A percentile compares a stretch with the other conserved stretches of the same genome.
Conservation (phyloP, 2,888 invertebrate genomes). For the Adineta ricciae region DNA sequence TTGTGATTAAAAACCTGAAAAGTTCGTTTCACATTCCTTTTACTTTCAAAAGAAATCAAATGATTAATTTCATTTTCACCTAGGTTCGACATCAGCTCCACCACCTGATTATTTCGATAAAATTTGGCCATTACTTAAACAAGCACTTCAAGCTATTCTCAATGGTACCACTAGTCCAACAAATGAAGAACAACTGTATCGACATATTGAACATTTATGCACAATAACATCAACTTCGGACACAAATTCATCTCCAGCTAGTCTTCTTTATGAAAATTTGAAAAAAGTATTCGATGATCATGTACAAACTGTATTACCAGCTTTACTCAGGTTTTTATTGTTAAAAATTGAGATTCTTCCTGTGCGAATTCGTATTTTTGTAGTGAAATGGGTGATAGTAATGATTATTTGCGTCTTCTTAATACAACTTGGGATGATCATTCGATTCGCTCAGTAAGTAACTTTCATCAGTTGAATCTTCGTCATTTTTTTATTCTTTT, state of each 20-base stretch:
- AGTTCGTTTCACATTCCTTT: constrained; percentile 54
- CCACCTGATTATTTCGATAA: constrained; percentile 15
- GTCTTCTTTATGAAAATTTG: background rate
- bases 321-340: constrained; percentile 24
- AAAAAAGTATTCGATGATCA: background rate
- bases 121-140: constrained; percentile 73
- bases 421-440: constrained; percentile 89
- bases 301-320: background rate
- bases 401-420: constrained; percentile 82
- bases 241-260: background rate
- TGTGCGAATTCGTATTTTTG: background rate
- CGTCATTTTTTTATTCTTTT: constrained; percentile 36
- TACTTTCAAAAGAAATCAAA: background rate
- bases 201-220: constrained; percentile 34
- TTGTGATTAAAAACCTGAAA: constrained; percentile 90
- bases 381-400: constrained; percentile 73
- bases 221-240: background rate
- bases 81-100: background rate
- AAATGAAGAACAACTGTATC: constrained; percentile 69
- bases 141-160: constrained; percentile 90
- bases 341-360: background rate
- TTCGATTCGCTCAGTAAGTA: constrained; percentile 75
- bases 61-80: background rate
- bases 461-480: background rate
- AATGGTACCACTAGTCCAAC: constrained; percentile 71